Evolutionary conservation across 2,888 invertebrate genomes (phyloP).

Genomic region (Volucella inanis): DNA sequence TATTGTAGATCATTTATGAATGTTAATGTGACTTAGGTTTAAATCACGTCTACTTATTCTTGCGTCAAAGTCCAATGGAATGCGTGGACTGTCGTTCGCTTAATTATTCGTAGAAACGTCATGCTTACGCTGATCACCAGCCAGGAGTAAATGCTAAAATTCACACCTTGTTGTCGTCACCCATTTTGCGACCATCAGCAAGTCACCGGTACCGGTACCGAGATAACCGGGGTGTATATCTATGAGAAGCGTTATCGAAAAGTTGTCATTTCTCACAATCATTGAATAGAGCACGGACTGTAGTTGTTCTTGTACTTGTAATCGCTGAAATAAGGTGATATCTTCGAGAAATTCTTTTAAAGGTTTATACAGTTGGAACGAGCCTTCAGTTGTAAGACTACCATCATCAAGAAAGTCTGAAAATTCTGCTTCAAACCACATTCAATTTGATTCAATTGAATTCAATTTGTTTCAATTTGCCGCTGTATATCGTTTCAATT

Average conservation of each 20-base stretch:
- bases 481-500: neutral
- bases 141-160: conserved; percentile 19
- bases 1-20: neutral
- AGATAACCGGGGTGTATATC: conserved; percentile 46
- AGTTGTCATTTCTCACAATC: conserved; percentile 51
- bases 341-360: conserved; percentile 24
- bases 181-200: neutral
- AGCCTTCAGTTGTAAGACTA: conserved; percentile 30
- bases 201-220: neutral
- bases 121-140: neutral
- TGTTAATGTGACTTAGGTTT: neutral
- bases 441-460: neutral
- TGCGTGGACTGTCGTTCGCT: conserved; percentile 11
- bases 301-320: neutral
- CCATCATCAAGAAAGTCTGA: neutral
- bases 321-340: conserved; percentile 18
- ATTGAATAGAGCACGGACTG: conserved; percentile 32
- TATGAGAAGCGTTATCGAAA: conserved; percentile 55
- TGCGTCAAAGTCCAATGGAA: conserved; percentile 27
- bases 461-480: neutral
- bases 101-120: conserved; percentile 35
- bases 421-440: neutral
- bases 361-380: conserved; percentile 5
- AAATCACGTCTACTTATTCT: neutral
- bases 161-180: conserved; percentile 55